Evolutionary conservation across 1,140 invertebrate genomes (phyloP), one percentile per base, ranked within the genome.

Genomic region (Trichomalopsis sarcophagae): DNA sequence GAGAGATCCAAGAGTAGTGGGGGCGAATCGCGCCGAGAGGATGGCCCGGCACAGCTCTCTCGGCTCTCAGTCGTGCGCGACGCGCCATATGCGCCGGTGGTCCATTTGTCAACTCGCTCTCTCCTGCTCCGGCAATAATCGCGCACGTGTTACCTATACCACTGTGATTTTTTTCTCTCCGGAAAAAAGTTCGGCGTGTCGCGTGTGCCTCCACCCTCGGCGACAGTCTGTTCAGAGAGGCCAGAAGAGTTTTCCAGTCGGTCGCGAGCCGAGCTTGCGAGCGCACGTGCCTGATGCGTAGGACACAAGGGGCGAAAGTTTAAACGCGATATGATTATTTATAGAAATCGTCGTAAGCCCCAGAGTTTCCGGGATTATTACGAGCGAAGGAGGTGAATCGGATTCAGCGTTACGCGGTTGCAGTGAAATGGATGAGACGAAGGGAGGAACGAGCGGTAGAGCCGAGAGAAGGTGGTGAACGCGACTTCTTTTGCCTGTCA

Each of bases 51-150:
- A 36, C 33, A 44, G 10, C 44, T 84, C 27, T 27, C 27, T 27
- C 87, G 87, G 88, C 84, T 30, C 88, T 91, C 91, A 91, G 91
- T 91, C 89, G 90, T 88, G 90, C 90, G 91, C 91, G 89, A 91
- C 88, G 90, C 91, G 91, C 90, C 91, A 91, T 89, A 91, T 91
- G 90, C 88, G 89, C 85, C 90, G 89, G 82, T 90, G 90, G 90
- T 89, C 86, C 89, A 91, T 92, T 91, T 87, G 88, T 91, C 89
- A 90, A 88, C 44, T 76, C 27, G 66, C 78, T 9, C 78, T 30
- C 7, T 23, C 21, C n/a, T 36, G 33, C 13, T 85, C 87, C 84
- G 89, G 86, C 86, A 87, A 90, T 90, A 90, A 91, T 91, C 89
- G 88, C 87, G 87, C 86, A 84, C 89, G 27, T 40, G 71, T n/a